Base-by-base conservation (phyloP, 2,113 vertebrate genomes). In the Muntiacus reevesi region DNA sequence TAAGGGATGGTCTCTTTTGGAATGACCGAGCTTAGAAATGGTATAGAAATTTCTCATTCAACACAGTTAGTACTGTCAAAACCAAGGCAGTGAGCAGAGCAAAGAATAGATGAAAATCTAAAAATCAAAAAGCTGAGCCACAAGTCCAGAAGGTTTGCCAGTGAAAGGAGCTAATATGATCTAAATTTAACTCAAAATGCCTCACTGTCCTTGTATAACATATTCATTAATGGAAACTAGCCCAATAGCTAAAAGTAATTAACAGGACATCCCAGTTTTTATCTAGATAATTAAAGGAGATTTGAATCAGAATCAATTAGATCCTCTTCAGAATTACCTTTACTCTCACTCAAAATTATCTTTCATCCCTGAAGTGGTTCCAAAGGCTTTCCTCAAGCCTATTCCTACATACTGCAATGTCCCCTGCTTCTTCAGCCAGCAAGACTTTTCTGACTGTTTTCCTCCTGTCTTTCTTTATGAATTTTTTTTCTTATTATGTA, bases 271-370 rank as follows among this genome's bases (percentile, higher is more conserved):
- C 23, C 23, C 16, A 64, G 57, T 84, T 93, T 87, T 97, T 28
- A 87, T 19, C 43, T 64, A 23, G 27, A 52, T 5, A 50, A 7
- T 81, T 93, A 86, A 81, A 67, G 25, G 16, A 62, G 13, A 74
- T 17, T 54, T 12, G 87, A 74, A 36, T 43, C 4, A 74, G 25
- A 87, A 76, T 57, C 43, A 89, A 76, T 10, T 79, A 45, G 11
- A 83, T 54, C 79, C 19, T 95, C 91, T 94, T 87, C n/a, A 84
- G 89, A 89, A 94, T 86, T 86, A 33, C 28, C 30, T 89, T 50
- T 82, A 52, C 28, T 85, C 54, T 92, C 87, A 62, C 6, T 25
- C 78, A 86, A 52, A 86, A 89, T 89, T 92, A 50, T 30, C 59
- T 88, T 87, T 64, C 33, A 43, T 74, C 21, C 67, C 64, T 64